Evolutionary conservation across 2,797 vertebrate genomes (phyloP).

Genomic region (Spatula clypeata): DNA sequence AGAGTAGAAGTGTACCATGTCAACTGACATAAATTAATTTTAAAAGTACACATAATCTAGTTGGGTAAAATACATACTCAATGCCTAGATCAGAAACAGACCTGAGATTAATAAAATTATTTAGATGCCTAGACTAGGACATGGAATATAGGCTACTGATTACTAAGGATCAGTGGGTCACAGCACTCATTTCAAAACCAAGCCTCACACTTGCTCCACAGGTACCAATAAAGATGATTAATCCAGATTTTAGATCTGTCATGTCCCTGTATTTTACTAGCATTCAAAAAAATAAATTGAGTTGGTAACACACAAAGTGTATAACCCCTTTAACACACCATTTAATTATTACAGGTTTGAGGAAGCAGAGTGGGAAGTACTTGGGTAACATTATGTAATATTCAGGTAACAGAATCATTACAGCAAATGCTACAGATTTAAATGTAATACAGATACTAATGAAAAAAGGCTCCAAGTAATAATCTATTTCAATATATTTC

Average conservation of each 20-base stretch:
- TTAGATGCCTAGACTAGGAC: background rate
- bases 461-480: background rate
- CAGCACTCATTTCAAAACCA: background rate
- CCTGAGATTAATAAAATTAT: background rate
- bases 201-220: background rate
- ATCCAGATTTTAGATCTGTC: background rate
- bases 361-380: background rate
- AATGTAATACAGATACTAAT: background rate
- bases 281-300: background rate
- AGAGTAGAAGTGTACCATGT: background rate
- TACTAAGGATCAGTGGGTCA: background rate
- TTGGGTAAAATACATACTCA: background rate
- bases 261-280: background rate
- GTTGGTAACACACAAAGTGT: background rate
- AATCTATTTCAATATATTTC: background rate
- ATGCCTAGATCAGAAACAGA: background rate
- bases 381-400: background rate
- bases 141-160: background rate
- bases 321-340: background rate
- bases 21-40: background rate
- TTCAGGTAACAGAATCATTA: background rate
- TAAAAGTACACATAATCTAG: rapidly evolving
- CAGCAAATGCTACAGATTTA: background rate
- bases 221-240: background rate
- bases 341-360: background rate